Percentiles rank a stretch among this genome's conserved stretches.
Conservation (phyloP, 2,113 vertebrate genomes). For the Microtus montanus region DNA sequence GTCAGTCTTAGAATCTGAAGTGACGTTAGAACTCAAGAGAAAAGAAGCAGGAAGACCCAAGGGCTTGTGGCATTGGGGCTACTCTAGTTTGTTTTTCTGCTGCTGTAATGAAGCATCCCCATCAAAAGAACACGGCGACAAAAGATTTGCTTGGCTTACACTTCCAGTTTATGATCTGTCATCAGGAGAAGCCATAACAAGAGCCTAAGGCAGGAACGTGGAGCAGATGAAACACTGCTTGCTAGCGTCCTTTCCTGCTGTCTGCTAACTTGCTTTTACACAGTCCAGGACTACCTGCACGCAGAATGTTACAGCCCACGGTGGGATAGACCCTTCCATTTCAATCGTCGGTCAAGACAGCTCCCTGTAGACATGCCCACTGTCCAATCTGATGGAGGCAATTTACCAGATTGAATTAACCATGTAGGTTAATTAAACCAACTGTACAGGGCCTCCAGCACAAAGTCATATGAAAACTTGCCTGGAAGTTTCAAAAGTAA, state of each 20-base stretch:
- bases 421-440: background rate
- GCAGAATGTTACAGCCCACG: background rate
- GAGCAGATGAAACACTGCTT: background rate
- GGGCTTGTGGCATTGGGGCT: background rate
- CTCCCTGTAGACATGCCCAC: background rate
- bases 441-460: background rate
- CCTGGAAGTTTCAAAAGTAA: background rate
- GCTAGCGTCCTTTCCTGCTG: background rate
- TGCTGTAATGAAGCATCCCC: background rate
- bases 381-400: background rate
- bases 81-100: background rate
- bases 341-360: background rate
- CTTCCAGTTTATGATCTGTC: background rate
- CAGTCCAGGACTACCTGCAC: background rate
- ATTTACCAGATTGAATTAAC: background rate
- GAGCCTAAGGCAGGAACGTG: background rate
- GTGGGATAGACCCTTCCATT: background rate
- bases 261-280: background rate
- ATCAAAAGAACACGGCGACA: background rate
- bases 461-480: background rate
- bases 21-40: background rate
- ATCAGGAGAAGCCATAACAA: background rate
- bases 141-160: background rate
- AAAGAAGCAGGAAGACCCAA: rapidly evolving
- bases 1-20: background rate